Evolutionary conservation across 2,888 invertebrate species (phyloP).

Genomic region (Clanis bilineata): DNA sequence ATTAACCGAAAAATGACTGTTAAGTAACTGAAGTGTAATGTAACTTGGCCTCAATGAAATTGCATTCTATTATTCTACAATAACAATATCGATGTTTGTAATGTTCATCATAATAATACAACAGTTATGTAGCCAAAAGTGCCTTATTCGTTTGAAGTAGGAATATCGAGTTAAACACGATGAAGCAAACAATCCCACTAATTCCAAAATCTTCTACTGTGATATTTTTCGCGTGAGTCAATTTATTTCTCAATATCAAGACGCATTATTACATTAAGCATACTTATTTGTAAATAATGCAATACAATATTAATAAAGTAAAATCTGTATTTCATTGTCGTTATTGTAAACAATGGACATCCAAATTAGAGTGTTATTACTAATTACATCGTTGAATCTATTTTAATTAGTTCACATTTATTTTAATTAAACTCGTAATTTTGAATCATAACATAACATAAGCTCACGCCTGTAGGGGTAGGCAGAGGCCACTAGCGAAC

Average conservation of each 20-base stretch:
- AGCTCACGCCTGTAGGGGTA: too few species aligned
- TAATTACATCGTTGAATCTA: too few species aligned
- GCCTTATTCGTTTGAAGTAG: conserved; percentile 11
- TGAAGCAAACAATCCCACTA: not conserved
- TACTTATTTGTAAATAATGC: not conserved
- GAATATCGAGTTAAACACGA: not conserved
- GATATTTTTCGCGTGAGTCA: not conserved
- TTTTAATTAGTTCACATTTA: too few species aligned
- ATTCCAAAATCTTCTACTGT: not conserved
- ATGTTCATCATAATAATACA: not conserved
- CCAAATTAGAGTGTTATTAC: not conserved
- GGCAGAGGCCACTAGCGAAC: too few species aligned
- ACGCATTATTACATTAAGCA: not conserved
- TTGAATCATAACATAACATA: too few species aligned
- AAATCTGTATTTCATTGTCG: not conserved
- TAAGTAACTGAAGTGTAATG: not conserved
- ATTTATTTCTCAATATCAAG: not conserved
- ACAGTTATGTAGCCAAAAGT: not conserved
- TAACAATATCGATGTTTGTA: not conserved
- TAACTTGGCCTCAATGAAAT: not conserved
- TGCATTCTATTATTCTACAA: not conserved
- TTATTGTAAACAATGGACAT: not conserved
- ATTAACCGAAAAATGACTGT: not conserved
- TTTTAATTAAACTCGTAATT: too few species aligned
- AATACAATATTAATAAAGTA: too few species aligned